A percentile compares a stretch with the other conserved stretches of the same genome.
Conservation (phyloP, 2,888 invertebrate genomes). For the Lepas anatifera region DNA sequence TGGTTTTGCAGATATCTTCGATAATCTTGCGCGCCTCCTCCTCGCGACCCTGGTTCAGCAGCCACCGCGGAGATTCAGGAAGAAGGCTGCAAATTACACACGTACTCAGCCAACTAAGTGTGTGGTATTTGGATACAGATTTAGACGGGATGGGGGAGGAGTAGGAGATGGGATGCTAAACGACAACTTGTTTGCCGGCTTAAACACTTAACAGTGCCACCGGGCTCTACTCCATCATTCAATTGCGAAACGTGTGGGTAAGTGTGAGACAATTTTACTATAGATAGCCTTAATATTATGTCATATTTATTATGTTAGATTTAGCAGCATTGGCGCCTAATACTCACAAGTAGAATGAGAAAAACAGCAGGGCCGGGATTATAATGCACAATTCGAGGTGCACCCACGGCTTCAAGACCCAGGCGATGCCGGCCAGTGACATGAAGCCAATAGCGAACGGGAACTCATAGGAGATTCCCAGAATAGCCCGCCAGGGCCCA, state of each 20-base stretch:
- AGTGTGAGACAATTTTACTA: too few species aligned
- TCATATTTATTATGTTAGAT: too few species aligned
- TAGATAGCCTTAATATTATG: too few species aligned
- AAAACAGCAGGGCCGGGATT: slow-evolving; percentile 51
- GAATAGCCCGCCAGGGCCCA: slow-evolving; percentile 50
- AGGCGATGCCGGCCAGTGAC: slow-evolving; percentile 52
- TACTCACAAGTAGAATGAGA: slow-evolving; percentile 48
- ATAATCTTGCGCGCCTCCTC: slow-evolving; percentile 49
- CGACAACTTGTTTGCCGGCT: too few species aligned
- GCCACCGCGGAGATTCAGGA: slow-evolving; percentile 61
- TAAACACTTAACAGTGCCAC: too few species aligned
- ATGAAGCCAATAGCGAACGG: slow-evolving; percentile 61
- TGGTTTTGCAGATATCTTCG: slow-evolving; percentile 31
- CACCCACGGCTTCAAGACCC: slow-evolving; percentile 54
- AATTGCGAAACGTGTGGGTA: too few species aligned
- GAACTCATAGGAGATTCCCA: slow-evolving; percentile 57
- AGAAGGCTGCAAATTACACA: slow-evolving; percentile 38
- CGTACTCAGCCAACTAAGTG: too few species aligned
- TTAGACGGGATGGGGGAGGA: too few species aligned
- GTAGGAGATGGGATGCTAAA: too few species aligned
- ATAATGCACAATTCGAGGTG: slow-evolving; percentile 54
- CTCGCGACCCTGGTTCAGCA: slow-evolving; percentile 48
- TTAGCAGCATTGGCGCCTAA: too few species aligned
- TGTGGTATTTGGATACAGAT: too few species aligned
- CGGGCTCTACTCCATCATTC: too few species aligned